Evolutionary conservation across 2,797 vertebrate genomes (phyloP).

Genomic region (Tolypeutes matacus): DNA sequence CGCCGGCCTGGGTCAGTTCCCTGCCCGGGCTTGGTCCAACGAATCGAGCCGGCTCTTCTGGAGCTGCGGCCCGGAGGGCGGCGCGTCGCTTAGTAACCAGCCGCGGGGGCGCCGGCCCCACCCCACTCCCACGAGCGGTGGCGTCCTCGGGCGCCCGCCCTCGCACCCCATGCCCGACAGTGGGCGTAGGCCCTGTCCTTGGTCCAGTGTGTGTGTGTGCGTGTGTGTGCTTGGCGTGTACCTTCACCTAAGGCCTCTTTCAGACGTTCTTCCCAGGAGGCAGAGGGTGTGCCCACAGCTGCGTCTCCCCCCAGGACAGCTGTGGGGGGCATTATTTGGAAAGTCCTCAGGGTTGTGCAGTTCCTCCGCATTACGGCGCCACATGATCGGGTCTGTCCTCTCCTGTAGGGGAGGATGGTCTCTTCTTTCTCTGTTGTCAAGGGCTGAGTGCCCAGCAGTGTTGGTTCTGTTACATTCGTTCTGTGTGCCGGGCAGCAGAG

Average conservation of each 20-base stretch:
- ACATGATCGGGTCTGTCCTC: not conserved
- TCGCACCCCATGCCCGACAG: not conserved
- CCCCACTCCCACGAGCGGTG: accelerated
- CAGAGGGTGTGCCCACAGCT: too few relatives aligned
- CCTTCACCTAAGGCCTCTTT: not conserved
- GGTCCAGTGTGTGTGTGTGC: not conserved
- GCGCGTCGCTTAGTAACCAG: not conserved
- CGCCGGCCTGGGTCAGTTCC: not conserved
- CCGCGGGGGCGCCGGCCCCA: not conserved
- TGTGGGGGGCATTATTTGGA: not conserved
- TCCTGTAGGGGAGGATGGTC: not conserved
- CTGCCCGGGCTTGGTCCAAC: too few relatives aligned
- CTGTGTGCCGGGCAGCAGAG: not conserved
- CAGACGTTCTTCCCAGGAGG: not conserved
- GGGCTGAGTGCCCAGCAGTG: too few relatives aligned
- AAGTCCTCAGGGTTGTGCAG: not conserved
- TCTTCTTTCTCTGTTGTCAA: not conserved
- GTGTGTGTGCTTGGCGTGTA: not conserved
- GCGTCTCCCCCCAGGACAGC: too few relatives aligned
- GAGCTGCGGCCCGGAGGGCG: not conserved
- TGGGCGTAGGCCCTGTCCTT: not conserved
- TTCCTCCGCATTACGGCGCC: not conserved
- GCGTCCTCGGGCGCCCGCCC: not conserved
- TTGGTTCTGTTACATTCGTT: not conserved
- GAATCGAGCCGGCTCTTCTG: not conserved